These are phyloP conservation scores for Poecilobothrus nobilitatus DNA, from an alignment of 2,888 invertebrate genomes.

Conservation along the genomic window DNA sequence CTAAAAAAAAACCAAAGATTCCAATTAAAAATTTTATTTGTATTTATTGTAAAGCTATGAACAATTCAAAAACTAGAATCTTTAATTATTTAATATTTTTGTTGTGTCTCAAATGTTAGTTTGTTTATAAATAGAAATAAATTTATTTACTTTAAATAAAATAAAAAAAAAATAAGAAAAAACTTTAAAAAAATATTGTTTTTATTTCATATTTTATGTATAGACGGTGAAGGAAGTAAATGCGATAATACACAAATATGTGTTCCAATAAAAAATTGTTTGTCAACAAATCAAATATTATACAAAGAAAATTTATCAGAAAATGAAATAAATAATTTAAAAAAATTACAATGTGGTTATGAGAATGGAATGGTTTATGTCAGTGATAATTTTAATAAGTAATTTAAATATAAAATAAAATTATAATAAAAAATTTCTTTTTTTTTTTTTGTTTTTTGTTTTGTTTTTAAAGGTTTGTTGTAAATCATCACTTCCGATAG, in stretches of 20 bases:
- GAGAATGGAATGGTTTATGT: not conserved
- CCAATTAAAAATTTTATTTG: too few species aligned
- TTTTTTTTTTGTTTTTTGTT: not conserved
- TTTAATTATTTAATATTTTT: too few species aligned
- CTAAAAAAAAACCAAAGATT: too few species aligned
- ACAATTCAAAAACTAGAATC: too few species aligned
- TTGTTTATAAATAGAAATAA: too few species aligned
- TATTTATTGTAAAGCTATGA: too few species aligned
- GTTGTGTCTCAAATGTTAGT: too few species aligned
- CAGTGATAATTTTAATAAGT: not conserved
- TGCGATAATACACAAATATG: not conserved
- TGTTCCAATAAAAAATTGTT: not conserved
- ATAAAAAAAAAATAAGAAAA: too few species aligned
- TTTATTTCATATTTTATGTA: not conserved
- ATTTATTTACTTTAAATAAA: too few species aligned
- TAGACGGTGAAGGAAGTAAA: not conserved
- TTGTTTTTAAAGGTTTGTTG: not conserved
- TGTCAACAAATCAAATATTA: not conserved
- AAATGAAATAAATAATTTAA: not conserved
- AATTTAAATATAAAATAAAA: too few species aligned
- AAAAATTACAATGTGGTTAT: not conserved
- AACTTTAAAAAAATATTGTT: too few species aligned
- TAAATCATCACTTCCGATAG: not conserved
- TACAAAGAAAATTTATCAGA: not conserved
- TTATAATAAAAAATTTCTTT: too few species aligned